These are phyloP conservation scores for Thomomys bottae DNA, from an alignment of 2,113 vertebrate species.

Conservation along the genomic window DNA sequence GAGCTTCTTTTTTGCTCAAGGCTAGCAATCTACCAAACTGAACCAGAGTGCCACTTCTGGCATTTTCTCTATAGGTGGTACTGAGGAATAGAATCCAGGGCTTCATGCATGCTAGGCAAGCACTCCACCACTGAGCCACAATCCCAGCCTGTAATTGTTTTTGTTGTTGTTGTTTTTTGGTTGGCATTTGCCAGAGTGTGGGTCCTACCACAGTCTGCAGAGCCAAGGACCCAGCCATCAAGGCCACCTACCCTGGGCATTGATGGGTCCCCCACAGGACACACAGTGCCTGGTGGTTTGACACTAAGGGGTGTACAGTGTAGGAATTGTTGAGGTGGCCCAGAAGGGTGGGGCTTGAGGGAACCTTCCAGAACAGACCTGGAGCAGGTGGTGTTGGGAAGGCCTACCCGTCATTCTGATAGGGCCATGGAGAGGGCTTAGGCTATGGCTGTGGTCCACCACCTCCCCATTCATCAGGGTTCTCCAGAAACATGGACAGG, in stretches of 20 bases:
- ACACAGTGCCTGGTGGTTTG: fast-evolving
- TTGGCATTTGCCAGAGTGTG: neutral
- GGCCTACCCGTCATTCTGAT: neutral
- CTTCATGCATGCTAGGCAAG: no score
- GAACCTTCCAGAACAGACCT: no score
- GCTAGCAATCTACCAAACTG: no score
- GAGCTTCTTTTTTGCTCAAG: no score
- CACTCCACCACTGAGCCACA: no score
- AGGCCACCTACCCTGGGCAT: neutral
- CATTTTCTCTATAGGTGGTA: no score
- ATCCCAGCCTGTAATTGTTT: neutral
- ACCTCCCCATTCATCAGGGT: neutral
- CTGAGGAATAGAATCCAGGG: no score
- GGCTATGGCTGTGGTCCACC: neutral
- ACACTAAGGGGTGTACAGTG: neutral
- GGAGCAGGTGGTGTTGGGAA: neutral
- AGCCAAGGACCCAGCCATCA: no score
- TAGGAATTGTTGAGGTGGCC: fast-evolving
- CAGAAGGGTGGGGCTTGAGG: neutral
- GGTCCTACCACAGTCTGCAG: neutral
- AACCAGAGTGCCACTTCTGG: no score
- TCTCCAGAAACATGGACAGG: neutral
- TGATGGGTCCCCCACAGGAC: fast-evolving
- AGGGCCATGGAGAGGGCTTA: no score
- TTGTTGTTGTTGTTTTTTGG: no score